Conservation (phyloP, 2,797 vertebrate species). For the Sylvia borin region DNA sequence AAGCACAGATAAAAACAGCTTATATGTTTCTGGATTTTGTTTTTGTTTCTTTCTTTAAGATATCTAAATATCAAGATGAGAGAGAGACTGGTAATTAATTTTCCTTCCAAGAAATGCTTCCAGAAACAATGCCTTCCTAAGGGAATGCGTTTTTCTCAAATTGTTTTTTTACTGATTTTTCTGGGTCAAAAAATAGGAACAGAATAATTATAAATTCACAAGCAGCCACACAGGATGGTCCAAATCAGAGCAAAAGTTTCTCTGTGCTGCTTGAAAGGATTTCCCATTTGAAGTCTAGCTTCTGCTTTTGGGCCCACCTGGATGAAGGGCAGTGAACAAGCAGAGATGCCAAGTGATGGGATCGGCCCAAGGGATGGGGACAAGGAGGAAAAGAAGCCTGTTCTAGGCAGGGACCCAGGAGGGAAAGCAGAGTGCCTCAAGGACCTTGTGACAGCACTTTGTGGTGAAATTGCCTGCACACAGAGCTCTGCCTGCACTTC, state of each 20-base stretch:
- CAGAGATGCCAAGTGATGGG: background rate
- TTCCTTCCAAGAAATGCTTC: background rate
- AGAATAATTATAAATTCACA: background rate
- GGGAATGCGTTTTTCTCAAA: background rate
- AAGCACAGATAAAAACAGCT: background rate
- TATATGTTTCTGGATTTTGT: background rate
- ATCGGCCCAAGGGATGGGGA: accelerated
- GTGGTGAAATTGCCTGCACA: accelerated
- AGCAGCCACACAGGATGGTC: background rate
- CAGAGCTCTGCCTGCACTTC: background rate
- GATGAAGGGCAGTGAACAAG: background rate
- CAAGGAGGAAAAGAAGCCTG: background rate
- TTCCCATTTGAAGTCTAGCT: background rate
- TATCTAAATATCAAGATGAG: background rate
- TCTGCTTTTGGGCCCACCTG: background rate
- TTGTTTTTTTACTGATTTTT: background rate
- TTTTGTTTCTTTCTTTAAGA: background rate
- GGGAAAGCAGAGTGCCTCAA: background rate
- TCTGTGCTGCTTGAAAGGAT: background rate
- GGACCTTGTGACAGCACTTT: accelerated
- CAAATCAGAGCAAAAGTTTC: background rate
- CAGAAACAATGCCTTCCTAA: background rate
- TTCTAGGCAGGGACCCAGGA: accelerated
- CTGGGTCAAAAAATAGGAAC: background rate
- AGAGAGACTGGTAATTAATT: background rate